Percentiles rank a stretch among this genome's conserved stretches.
phyloP scores from a whole-genome alignment of 2,113 vertebrate species.

The Paracanthobrama guichenoti region DNA sequence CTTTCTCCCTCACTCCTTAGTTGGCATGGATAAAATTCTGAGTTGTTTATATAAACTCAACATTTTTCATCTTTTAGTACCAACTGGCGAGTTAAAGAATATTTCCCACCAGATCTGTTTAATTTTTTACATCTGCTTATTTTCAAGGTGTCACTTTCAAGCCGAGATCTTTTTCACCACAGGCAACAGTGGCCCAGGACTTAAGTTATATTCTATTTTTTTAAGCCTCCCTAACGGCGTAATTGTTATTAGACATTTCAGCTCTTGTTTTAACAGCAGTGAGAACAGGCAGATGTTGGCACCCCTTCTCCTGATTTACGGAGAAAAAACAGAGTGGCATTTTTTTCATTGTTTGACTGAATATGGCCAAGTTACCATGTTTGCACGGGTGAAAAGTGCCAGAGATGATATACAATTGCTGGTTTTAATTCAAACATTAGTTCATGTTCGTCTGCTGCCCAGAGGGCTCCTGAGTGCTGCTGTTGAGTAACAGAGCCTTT shows the following conservation, averaged over 20 bases:
- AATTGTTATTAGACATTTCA: slow-evolving; percentile 84
- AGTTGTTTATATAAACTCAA: slow-evolving; percentile 94
- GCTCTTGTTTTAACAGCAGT: slow-evolving; percentile 84
- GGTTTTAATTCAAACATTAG: slow-evolving; percentile 80
- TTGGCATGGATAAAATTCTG: slow-evolving; percentile 94
- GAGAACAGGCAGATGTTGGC: slow-evolving; percentile 98
- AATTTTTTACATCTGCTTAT: slow-evolving; percentile 97
- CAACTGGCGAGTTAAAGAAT: slow-evolving; percentile 86
- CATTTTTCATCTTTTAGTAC: slow-evolving; percentile 99
- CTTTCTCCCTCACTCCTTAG: slow-evolving; percentile 88
- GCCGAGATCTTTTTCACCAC: slow-evolving; percentile 75
- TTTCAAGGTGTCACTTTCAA: slow-evolving; percentile 90
- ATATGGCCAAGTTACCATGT: slow-evolving; percentile 94
- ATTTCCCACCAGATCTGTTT: slow-evolving; percentile 94
- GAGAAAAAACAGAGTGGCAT: slow-evolving; percentile 73
- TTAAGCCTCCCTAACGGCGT: slow-evolving; percentile 70
- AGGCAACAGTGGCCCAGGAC: slow-evolving; percentile 74
- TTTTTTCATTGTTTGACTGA: slow-evolving; percentile 96
- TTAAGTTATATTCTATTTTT: slow-evolving; percentile 73
- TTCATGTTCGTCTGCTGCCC: slow-evolving; percentile 62
- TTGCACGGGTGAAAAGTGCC: slow-evolving; percentile 78
- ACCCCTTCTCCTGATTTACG: slow-evolving; percentile 77
- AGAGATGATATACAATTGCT: slow-evolving; percentile 78
- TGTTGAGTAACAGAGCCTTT: slow-evolving; percentile 66
- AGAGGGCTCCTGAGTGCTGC: slow-evolving; percentile 57